Base-by-base conservation (phyloP, 1,140 invertebrate species). In the Ridgeia piscesae region DNA sequence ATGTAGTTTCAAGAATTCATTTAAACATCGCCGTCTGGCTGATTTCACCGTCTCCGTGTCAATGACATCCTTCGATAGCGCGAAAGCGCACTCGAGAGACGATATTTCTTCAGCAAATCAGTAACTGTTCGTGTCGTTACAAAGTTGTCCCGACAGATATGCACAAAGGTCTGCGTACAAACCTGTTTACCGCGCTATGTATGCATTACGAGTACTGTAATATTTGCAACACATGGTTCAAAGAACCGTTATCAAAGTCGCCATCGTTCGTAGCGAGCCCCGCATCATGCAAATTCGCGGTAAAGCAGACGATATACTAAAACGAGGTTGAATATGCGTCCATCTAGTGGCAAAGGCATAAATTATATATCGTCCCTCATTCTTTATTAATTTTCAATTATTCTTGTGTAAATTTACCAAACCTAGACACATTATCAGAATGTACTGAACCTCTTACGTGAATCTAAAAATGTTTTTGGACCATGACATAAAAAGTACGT, bases 241-340 rank as follows among this genome's bases (percentile, higher is more conserved):
- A 77, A 77, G 58, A 77, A 77, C 58, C 58, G 58, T 77, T 77
- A 77, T 77, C 58, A 21, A 77, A 77, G 17, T 77, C 58, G 58
- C 58, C 58, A 77, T 77, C 27, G 58, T 77, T 77, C 58, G 17
- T 77, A 77, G 58, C 58, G 58, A 77, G 58, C 58, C 58, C 58
- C 58, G 58, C 58, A 77, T 77, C 58, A 77, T 77, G 58, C 58
- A 77, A 77, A 77, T 77, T 77, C 58, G 58, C 58, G 58, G 58
- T 77, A 77, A 77, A 77, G 58, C 58, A 77, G 58, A 77, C 58
- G 58, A 77, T 31, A 77, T 77, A 77, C 58, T 77, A 77, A 77
- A 77, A 77, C 58, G 58, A 77, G 58, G 58, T 77, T 77, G 58
- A 77, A 77, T 77, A 77, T 77, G 58, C 58, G 58, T 77, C 58